These are phyloP conservation scores for Leptosomus discolor DNA, from an alignment of 2,113 vertebrate genomes.

Conservation along the genomic window DNA sequence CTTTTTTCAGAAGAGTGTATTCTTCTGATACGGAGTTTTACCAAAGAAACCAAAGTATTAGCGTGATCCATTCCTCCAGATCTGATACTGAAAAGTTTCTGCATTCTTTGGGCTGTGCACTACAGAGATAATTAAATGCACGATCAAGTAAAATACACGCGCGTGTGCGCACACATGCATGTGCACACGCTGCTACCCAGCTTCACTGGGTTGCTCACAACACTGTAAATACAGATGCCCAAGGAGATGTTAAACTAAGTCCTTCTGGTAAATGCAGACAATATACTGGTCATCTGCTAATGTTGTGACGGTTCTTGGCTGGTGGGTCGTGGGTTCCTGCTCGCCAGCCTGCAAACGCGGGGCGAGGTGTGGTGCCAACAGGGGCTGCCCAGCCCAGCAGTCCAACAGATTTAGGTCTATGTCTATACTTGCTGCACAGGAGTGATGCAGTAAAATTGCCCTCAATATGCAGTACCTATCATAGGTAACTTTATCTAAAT, in stretches of 20 bases:
- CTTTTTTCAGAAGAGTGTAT: neutral
- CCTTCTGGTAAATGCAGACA: neutral
- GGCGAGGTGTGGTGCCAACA: fast-evolving
- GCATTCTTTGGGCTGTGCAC: neutral
- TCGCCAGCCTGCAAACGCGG: neutral
- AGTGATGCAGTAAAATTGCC: neutral
- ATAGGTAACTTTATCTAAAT: neutral
- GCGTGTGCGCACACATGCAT: too few relatives aligned
- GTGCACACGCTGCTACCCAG: neutral
- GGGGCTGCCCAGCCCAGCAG: neutral
- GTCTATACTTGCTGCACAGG: fast-evolving
- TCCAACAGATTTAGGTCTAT: too few relatives aligned
- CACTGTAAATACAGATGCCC: neutral
- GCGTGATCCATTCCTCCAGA: neutral
- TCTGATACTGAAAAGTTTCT: neutral
- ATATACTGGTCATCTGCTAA: neutral
- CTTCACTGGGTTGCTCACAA: neutral
- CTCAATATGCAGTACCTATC: neutral
- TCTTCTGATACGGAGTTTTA: neutral
- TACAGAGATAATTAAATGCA: neutral
- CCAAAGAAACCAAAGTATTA: neutral
- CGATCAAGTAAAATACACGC: neutral
- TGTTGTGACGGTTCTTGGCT: fast-evolving
- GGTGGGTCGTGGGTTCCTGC: neutral
- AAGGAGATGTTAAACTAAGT: neutral